These are phyloP conservation scores for Reinhardtius hippoglossoides DNA, from an alignment of 2,113 vertebrate genomes.

Conservation along the genomic window DNA sequence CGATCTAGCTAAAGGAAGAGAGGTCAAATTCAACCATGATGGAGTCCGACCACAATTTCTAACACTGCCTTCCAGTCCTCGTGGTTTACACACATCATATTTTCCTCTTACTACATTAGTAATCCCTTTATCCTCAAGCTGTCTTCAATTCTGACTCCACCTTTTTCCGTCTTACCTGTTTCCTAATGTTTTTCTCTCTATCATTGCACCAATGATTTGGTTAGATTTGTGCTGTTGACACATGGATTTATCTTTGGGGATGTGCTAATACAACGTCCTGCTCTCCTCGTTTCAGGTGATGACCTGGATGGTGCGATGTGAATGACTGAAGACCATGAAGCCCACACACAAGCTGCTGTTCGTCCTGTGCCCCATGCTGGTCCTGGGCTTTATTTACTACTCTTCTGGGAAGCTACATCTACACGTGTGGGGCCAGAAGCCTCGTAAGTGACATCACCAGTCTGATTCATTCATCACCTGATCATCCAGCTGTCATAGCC, in stretches of 20 bases:
- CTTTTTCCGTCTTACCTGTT: not conserved
- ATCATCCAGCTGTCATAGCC: constrained; percentile 15
- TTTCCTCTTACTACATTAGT: not conserved
- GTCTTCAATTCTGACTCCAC: not conserved
- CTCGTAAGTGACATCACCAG: constrained; percentile 88
- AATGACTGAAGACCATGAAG: constrained; percentile 94
- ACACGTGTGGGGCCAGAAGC: constrained; percentile 90
- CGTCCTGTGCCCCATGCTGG: constrained; percentile 93
- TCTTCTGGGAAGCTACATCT: constrained; percentile 94
- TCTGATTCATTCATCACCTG: constrained; percentile 15
- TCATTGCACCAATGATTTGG: not conserved
- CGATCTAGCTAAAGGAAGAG: not conserved
- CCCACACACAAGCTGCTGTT: constrained; percentile 94
- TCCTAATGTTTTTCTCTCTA: too few relatives aligned
- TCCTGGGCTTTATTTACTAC: constrained; percentile 96
- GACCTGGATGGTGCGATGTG: constrained; percentile 87
- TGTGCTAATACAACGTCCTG: not conserved
- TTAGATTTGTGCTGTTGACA: not conserved
- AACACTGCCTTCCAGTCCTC: not conserved
- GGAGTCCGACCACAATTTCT: not conserved
- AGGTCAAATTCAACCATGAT: not conserved
- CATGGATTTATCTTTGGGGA: not conserved
- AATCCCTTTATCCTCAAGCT: not conserved
- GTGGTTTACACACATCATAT: not conserved
- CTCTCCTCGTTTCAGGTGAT: constrained; percentile 80